Percentiles rank a stretch among this genome's conserved stretches.
These are phyloP conservation scores for Clarias platycephalus DNA, from an alignment of 2,797 vertebrate genomes.

Conservation along the genomic window DNA sequence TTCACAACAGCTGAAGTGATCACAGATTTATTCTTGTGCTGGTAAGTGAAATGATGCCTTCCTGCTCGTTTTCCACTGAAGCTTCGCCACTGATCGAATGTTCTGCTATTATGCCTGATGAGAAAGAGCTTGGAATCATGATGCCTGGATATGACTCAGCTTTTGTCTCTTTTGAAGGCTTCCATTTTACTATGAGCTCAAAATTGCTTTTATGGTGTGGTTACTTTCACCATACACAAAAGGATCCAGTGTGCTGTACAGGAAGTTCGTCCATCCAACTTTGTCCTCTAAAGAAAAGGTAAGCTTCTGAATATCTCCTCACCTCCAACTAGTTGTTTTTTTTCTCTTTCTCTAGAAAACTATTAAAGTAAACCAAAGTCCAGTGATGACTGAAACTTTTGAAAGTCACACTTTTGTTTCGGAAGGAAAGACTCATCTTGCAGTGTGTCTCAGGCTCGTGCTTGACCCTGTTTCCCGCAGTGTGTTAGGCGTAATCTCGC, in stretches of 20 bases:
- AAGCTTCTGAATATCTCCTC: constrained; percentile 52
- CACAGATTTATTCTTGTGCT: constrained; percentile 96
- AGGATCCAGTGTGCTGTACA: constrained; percentile 95
- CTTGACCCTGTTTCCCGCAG: constrained; percentile 46
- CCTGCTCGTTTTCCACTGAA: neutral
- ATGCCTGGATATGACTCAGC: constrained; percentile 12
- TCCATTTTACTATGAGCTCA: constrained; percentile 99
- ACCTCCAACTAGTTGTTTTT: constrained; percentile 20
- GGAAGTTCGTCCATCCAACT: constrained; percentile 98
- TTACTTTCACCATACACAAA: constrained; percentile 97
- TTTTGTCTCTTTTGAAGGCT: constrained; percentile 78
- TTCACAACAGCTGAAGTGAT: constrained; percentile 94
- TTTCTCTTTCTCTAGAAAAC: neutral
- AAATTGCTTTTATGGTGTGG: constrained; percentile 99
- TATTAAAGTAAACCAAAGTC: neutral
- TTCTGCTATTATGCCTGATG: constrained; percentile 11
- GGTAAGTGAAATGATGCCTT: constrained; percentile 76
- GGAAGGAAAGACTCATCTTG: constrained; percentile 1
- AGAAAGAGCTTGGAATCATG: constrained; percentile 12
- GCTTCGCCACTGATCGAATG: neutral
- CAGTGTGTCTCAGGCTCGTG: constrained; percentile 3
- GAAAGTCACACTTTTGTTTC: neutral
- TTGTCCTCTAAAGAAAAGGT: constrained; percentile 99
- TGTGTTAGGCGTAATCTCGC: constrained; percentile 9
- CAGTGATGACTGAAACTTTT: neutral